Base-by-base conservation (phyloP, 2,797 vertebrate species). In the Malacoraja senta region DNA sequence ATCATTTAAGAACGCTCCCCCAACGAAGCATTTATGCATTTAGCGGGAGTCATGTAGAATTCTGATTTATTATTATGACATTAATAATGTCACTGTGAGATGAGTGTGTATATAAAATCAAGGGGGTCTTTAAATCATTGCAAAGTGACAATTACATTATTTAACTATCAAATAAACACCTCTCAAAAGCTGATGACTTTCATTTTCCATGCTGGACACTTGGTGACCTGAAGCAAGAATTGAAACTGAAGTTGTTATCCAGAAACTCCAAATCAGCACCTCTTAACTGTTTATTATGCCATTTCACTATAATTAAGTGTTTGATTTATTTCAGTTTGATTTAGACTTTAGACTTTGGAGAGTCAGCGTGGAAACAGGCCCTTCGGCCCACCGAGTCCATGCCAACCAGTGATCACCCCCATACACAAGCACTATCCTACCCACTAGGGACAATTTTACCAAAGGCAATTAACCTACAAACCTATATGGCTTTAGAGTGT, bases 21-120 rank as follows among this genome's bases (percentile, higher is more conserved):
- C 35, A 65, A 65, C 63, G 65, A 68, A 88, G 63, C 17, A 8
- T 35, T 88, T 88, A 68, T 35, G 35, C 65, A 61, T 88, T 88
- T 63, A 88, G 24, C 15, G 29, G 65, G 19, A 32, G n/a, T 68
- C 84, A 68, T 88, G 84, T 68, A 68, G 65, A 88, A 88, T 88
- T 88, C 84, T 88, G 65, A 88, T 88, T 88, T 88, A 35, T 88
- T 88, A 68, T 88, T 88, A 17, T 68, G 63, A 88, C n/a, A 63
- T n/a, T 68, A 35, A n/a, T 68, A 88, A 88, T 19, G 63, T 68
- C 84, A 35, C n/a, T 88, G 17, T 32, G 84, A 35, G 35, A 88
- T 68, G 84, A 35, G 84, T 17, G 2, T 88, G 84, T 88, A 68
- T 88, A 68, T 88, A 32, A 88, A 88, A 74, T 32, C 68, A 32